phyloP scores from a whole-genome alignment of 1,140 invertebrate species.

The Drosophila tristis region DNA sequence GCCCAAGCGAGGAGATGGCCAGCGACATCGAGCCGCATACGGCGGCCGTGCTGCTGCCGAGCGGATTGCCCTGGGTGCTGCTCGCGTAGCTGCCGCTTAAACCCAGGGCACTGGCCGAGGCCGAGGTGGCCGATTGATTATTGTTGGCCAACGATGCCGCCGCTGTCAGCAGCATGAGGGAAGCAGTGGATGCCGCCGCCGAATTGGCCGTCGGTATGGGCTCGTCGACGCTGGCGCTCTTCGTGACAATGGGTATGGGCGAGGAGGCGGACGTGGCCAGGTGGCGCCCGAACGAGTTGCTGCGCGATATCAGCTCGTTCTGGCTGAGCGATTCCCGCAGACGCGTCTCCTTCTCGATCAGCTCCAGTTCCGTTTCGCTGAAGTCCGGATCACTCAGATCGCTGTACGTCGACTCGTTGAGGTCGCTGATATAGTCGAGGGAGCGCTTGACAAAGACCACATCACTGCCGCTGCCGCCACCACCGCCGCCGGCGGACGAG shows the following conservation, averaged over 20 bases:
- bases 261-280: slow-evolving; percentile 78
- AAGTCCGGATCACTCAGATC: slow-evolving; percentile 87
- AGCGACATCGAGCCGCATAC: slow-evolving; percentile 81
- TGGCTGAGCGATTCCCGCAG: slow-evolving; percentile 79
- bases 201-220: slow-evolving; percentile 54
- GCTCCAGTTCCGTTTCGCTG: slow-evolving; percentile 86
- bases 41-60: slow-evolving; percentile 78
- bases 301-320: slow-evolving; percentile 79
- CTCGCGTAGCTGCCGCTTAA: slow-evolving; percentile 1
- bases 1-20: slow-evolving; percentile 79
- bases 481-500: slow-evolving; percentile 7
- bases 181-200: no score
- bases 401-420: slow-evolving; percentile 87
- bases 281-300: slow-evolving; percentile 82
- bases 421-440: slow-evolving; percentile 86
- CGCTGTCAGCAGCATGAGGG: slow-evolving; percentile 11
- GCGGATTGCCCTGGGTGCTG: slow-evolving; percentile 32
- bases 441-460: slow-evolving; percentile 85
- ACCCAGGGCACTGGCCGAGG: slow-evolving; percentile 22
- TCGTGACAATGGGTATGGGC: slow-evolving; percentile 83
- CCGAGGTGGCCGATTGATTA: background rate
- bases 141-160: no score
- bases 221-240: slow-evolving; percentile 83
- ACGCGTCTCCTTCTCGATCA: slow-evolving; percentile 85
- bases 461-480: slow-evolving; percentile 31